Percentiles rank a stretch among this genome's conserved stretches.
phyloP scores from a whole-genome alignment of 1,140 invertebrate genomes.

The Goniozus legneri region DNA sequence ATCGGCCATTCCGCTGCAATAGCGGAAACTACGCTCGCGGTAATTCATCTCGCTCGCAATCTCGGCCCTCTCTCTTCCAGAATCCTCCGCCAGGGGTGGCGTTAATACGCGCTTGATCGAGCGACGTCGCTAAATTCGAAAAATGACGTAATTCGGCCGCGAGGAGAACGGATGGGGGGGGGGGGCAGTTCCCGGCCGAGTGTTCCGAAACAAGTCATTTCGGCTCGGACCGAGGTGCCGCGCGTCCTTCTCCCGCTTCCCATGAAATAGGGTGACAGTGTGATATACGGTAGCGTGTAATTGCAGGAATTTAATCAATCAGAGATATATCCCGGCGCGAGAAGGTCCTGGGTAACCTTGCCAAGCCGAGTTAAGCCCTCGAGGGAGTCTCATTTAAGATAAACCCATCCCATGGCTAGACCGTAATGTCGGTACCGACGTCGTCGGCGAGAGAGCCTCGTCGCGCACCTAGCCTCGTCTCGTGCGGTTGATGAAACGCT shows the following conservation, averaged over 20 bases:
- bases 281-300: slow-evolving; percentile 47
- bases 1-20: slow-evolving; percentile 55
- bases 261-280: too few species aligned
- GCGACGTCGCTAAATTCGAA: too few species aligned
- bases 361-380: slow-evolving; percentile 40
- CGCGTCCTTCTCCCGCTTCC: too few species aligned
- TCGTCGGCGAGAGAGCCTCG: slow-evolving; percentile 8
- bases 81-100: too few species aligned
- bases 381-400: slow-evolving; percentile 47
- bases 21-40: slow-evolving; percentile 37
- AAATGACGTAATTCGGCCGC: too few species aligned
- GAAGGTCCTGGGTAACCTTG: slow-evolving; percentile 24
- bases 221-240: slow-evolving; percentile 8
- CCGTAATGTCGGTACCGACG: too few species aligned
- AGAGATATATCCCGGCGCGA: slow-evolving; percentile 39
- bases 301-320: slow-evolving; percentile 53
- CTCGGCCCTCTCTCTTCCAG: too few species aligned
- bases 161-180: too few species aligned
- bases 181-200: too few species aligned
- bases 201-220: neutral
- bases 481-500: slow-evolving; percentile 43
- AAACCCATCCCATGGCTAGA: slow-evolving; percentile 34
- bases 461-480: too few species aligned
- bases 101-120: too few species aligned
- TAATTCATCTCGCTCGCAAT: too few species aligned